These are phyloP conservation scores for Anaspis maculata DNA, from an alignment of 2,888 invertebrate species.

Conservation along the genomic window DNA sequence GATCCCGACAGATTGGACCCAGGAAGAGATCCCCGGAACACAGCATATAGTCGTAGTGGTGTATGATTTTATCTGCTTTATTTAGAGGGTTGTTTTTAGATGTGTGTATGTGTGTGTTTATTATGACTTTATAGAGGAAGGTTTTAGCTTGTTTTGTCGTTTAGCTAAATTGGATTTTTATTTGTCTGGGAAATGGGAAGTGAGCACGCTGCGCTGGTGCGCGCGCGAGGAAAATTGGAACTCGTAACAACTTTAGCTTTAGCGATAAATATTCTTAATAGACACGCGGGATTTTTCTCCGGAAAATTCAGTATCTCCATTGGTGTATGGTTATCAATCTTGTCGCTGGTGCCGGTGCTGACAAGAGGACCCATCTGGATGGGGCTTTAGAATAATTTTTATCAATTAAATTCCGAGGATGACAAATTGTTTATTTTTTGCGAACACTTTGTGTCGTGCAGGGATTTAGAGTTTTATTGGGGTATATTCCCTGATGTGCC, in stretches of 20 bases:
- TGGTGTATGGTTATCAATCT: no score
- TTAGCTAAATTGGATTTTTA: slow-evolving; percentile 39
- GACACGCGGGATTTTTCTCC: no score
- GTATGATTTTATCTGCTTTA: slow-evolving; percentile 21
- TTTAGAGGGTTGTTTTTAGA: slow-evolving; percentile 33
- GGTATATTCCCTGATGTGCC: slow-evolving; percentile 34
- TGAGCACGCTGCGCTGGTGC: no score
- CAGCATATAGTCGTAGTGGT: no score
- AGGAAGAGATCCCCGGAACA: no score
- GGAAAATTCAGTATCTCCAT: no score
- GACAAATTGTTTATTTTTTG: slow-evolving; percentile 35
- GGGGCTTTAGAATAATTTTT: slow-evolving; percentile 26
- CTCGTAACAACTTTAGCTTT: no score
- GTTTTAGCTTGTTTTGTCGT: slow-evolving; percentile 34
- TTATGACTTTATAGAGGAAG: slow-evolving; percentile 36
- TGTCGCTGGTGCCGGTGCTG: no score
- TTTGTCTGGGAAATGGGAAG: slow-evolving; percentile 20
- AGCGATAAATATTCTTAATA: no score
- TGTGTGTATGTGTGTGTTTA: slow-evolving; percentile 34
- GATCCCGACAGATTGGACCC: no score
- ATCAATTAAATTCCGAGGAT: slow-evolving; percentile 33
- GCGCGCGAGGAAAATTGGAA: no score
- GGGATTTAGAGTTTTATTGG: slow-evolving; percentile 35
- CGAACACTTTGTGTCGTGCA: slow-evolving; percentile 23
- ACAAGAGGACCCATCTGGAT: no score